Evolutionary conservation across 2,888 invertebrate species (phyloP), one percentile per base, ranked within the genome.

Genomic region (Andrena haemorrhoa): DNA sequence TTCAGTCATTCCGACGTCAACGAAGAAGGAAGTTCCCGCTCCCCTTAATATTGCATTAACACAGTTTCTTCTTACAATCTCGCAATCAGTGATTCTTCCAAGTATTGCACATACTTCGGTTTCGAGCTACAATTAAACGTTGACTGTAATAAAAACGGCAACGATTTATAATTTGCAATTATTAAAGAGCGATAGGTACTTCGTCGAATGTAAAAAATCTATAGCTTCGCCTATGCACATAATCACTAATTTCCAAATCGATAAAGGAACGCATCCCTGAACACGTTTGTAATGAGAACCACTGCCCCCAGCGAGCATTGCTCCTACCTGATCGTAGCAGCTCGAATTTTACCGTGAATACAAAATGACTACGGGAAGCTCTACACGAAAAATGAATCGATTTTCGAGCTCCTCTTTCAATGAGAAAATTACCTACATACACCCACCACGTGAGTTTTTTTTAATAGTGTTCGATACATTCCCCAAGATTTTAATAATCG

Each of bases 321-420:
- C 70, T 73, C 79, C 75, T 74, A 75, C 75, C 65, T 74, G 47
- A 49, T 58, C 53, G 56, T 35, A 23, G 61, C 70, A 73, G 33
- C 49, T 86, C 53, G 58, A 75, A 79, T 79, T 86, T 85, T 82
- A 71, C 49, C 65, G 70, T 63, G 70, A 79, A 85, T 79, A 79
- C 73, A 65, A 66, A 64, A 61, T 51, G 65, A 75, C 33, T 49
- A 64, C 56, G 23, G 33, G 10, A 26, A 26, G 31, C 41, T 56
- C 2, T 53, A 53, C 20, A 58, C 29, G 66, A 80, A 79, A 75
- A 76, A 23, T 16, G 26, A 33, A 60, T 8, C 10, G 41, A 69
- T 26, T 75, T n/a, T 5, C 16, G 0, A 5, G 4, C 41, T 5
- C 16, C 16, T 41, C 16, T 29, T 16, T 16, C 4, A 23, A 12